Evolutionary conservation across 2,797 vertebrate genomes (phyloP).

Genomic region (Sebastes glaucus): DNA sequence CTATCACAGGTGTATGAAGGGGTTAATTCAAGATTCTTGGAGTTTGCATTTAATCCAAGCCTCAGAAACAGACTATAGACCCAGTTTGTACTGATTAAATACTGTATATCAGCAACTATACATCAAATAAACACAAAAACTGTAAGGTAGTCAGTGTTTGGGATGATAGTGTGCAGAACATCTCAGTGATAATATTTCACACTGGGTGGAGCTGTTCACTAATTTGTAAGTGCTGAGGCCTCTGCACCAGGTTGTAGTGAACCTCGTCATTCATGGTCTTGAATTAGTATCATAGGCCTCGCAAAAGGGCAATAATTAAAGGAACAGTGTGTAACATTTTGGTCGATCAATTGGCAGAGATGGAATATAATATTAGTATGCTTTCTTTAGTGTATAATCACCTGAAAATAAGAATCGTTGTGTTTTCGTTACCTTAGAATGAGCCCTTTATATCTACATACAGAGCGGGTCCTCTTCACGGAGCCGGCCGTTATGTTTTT

Average conservation of each 20-base stretch:
- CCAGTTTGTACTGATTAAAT: neutral
- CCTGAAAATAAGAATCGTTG: neutral
- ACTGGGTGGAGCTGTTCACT: constrained; percentile 28
- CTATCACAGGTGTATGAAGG: neutral
- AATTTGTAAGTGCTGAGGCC: neutral
- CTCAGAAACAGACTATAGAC: neutral
- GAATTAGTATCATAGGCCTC: too few species aligned
- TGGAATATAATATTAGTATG: neutral
- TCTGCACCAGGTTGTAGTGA: neutral
- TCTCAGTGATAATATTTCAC: neutral
- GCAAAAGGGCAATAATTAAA: neutral
- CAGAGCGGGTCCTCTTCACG: neutral
- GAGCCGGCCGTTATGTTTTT: too few species aligned
- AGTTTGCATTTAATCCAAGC: neutral
- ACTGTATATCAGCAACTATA: neutral
- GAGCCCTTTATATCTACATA: neutral
- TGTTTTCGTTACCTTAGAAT: neutral
- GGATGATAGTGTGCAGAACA: neutral
- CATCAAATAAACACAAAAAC: neutral
- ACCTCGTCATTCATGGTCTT: neutral
- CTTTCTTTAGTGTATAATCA: neutral
- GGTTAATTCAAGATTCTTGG: neutral
- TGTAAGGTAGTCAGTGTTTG: neutral
- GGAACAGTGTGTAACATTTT: too few species aligned
- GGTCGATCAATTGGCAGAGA: neutral